A percentile compares a stretch with the other conserved stretches of the same genome.
phyloP scores from a whole-genome alignment of 2,888 invertebrate species.

The Agrotis exclamationis region DNA sequence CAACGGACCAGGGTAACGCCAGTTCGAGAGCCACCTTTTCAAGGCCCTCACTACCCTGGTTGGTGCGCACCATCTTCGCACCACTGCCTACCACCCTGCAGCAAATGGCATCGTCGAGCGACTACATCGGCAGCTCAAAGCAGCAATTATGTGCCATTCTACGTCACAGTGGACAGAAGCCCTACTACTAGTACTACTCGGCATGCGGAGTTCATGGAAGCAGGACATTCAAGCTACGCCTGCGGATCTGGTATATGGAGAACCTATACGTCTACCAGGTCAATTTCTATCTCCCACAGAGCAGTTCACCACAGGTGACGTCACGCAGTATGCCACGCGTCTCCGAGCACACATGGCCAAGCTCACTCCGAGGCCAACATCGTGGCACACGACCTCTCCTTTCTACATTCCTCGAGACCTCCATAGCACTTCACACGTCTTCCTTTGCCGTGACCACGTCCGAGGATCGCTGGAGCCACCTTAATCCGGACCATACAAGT shows the following conservation, averaged over 20 bases:
- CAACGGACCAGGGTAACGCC: constrained; percentile 2
- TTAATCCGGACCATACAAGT: constrained; percentile 23
- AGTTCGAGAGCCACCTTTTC: constrained; percentile 13
- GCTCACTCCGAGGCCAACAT: constrained; percentile 6
- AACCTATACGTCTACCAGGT: not conserved
- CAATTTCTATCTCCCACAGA: constrained; percentile 11
- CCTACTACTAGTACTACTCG: constrained; percentile 10
- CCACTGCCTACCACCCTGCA: constrained; percentile 12
- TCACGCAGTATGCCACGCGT: constrained; percentile 5
- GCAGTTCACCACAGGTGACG: constrained; percentile 2
- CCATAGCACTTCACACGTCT: constrained; percentile 5
- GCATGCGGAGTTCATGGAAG: constrained; percentile 31
- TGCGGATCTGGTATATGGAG: not conserved
- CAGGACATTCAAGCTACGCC: constrained; percentile 23
- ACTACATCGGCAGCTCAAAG: constrained; percentile 12
- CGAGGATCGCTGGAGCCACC: constrained; percentile 11
- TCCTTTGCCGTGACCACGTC: constrained; percentile 9
- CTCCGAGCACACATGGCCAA: constrained; percentile 7
- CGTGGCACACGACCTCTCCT: constrained; percentile 12
- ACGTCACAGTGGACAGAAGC: constrained; percentile 10
- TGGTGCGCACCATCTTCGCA: not conserved
- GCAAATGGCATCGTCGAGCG: constrained; percentile 14
- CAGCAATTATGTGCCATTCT: too few species aligned
- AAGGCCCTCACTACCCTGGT: constrained; percentile 6
- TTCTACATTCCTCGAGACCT: constrained; percentile 24